Evolutionary conservation across 2,888 invertebrate genomes (phyloP), one percentile per base, ranked within the genome.

Genomic region (Eretmocerus hayati): DNA sequence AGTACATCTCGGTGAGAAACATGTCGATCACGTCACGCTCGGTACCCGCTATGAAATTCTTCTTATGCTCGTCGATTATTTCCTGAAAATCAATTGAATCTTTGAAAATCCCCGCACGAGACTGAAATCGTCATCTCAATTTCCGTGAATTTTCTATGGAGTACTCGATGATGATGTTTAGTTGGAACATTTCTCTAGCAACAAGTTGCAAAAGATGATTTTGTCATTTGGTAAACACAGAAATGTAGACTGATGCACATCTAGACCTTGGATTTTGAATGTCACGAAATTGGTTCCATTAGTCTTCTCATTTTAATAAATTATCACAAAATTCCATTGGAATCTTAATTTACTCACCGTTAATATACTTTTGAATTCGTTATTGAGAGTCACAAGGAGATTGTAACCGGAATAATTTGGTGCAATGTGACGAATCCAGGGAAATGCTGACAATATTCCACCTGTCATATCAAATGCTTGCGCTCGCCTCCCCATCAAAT

Each of bases 371-470:
- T 73, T 72, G 39, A 84, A 63, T 58, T 81, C 75, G 0, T 62
- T 57, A 62, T 83, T 84, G 16, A 84, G 59, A 19, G 72, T 67
- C 0, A 67, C 56, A 15, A 84, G 74, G 16, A 84, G 63, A 59
- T 77, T 79, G 58, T 79, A 84, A 4, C 84, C 84, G 1, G 77
- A 76, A 53, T 65, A 71, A 54, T 80, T 74, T 0, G 84, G 84
- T 1, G 78, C 77, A 18, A 85, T 55, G 61, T 75, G 75, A 43
- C 84, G 72, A 39, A 84, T 56, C 81, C 81, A 84, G 2, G 84
- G 83, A 53, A 78, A 74, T 58, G 78, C 75, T 6, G 75, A 72
- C 18, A 84, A 63, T n/a, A 76, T 43, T 0, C 83, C 81, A 2
- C 81, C 81, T 20, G 73, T 66, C 62, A 81, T 73, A 60, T 81